phyloP scores from a whole-genome alignment of 2,113 vertebrate genomes.

The Pelmatolapia mariae region DNA sequence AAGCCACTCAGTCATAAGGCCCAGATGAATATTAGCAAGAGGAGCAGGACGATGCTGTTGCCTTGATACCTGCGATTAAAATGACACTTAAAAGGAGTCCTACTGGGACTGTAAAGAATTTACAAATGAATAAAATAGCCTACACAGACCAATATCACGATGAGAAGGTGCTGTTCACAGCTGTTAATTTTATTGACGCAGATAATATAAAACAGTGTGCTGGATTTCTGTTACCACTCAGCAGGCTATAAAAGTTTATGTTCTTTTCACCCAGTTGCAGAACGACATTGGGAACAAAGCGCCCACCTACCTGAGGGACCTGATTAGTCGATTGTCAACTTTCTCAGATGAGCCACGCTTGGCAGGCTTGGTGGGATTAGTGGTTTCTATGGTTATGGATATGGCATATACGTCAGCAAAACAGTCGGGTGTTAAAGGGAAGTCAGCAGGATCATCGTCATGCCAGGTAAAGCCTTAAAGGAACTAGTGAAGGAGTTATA shows the following conservation, averaged over 20 bases:
- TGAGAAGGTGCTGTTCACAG: not conserved
- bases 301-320: conserved; percentile 61
- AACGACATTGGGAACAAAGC: conserved; percentile 35
- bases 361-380: conserved; percentile 52
- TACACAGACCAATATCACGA: not conserved
- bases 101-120: not conserved
- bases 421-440: not conserved
- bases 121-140: not conserved
- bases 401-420: conserved; percentile 40
- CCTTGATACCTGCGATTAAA: not conserved
- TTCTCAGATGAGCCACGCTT: conserved; percentile 62
- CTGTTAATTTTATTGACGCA: not conserved
- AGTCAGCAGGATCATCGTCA: conserved; percentile 23
- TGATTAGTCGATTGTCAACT: conserved; percentile 51
- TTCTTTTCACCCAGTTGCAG: conserved; percentile 30
- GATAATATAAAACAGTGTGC: not conserved
- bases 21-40: not conserved
- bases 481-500: not conserved
- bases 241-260: not conserved
- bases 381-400: conserved; percentile 63
- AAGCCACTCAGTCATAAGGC: not conserved
- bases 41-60: not conserved
- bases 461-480: conserved; percentile 28
- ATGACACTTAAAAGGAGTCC: not conserved
- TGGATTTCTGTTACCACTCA: not conserved